phyloP scores from a whole-genome alignment of 1,140 invertebrate genomes.

The Drosophila saltans region DNA sequence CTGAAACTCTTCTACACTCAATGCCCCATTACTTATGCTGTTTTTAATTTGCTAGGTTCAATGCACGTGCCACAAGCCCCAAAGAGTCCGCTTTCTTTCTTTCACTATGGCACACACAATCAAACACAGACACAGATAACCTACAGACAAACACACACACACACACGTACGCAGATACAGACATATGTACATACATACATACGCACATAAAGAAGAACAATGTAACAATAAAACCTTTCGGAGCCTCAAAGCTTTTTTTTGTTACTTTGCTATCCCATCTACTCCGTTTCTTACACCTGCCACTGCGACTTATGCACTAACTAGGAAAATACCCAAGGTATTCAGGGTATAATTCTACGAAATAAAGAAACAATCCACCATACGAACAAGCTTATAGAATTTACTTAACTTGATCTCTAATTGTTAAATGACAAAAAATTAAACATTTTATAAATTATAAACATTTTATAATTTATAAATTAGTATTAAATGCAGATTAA shows the following conservation, averaged over 20 bases:
- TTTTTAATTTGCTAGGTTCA: slow-evolving; percentile 72
- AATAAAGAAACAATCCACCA: too few relatives aligned
- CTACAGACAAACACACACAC: slow-evolving; percentile 20
- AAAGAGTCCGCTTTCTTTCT: slow-evolving; percentile 27
- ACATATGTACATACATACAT: slow-evolving; percentile 1
- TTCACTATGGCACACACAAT: slow-evolving; percentile 20
- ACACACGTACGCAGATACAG: slow-evolving; percentile 20
- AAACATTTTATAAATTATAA: too few relatives aligned
- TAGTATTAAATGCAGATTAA: too few relatives aligned
- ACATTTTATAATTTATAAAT: too few relatives aligned
- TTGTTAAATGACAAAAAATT: too few relatives aligned
- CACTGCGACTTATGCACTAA: slow-evolving; percentile 30
- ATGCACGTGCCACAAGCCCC: slow-evolving; percentile 61
- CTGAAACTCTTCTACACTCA: slow-evolving; percentile 8
- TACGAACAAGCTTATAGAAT: too few relatives aligned
- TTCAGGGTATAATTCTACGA: too few relatives aligned
- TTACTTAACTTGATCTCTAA: too few relatives aligned
- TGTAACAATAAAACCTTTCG: slow-evolving; percentile 24
- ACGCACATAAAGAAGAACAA: slow-evolving; percentile 8
- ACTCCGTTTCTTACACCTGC: slow-evolving; percentile 7
- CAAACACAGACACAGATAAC: slow-evolving; percentile 26
- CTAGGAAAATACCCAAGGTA: too few relatives aligned
- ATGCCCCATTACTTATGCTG: slow-evolving; percentile 68
- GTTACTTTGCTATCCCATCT: background rate
- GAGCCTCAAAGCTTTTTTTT: slow-evolving; percentile 4